Conservation (phyloP, 2,888 invertebrate species). For the Ptychoptera albimana region DNA sequence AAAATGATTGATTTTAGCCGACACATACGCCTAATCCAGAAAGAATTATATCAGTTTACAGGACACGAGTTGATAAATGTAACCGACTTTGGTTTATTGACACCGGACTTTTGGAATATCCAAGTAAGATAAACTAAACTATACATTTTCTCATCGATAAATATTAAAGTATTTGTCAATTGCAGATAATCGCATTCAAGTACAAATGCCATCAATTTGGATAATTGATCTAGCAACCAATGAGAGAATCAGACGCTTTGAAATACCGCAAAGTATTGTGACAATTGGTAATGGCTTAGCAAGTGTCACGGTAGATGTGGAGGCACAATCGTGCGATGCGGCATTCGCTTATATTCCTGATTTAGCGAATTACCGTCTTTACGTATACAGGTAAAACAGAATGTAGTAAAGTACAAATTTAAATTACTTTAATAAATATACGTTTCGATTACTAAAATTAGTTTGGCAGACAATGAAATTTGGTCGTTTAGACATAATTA, state of each 20-base stretch:
- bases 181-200: constrained; percentile 3
- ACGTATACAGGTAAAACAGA: constrained; percentile 26
- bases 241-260: constrained; percentile 38
- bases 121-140: constrained; percentile 31
- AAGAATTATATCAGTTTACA: constrained; percentile 48
- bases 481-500: constrained; percentile 59
- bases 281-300: constrained; percentile 34
- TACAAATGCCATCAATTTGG: constrained; percentile 45
- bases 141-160: too few species aligned
- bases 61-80: constrained; percentile 53
- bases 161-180: background rate
- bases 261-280: constrained; percentile 26
- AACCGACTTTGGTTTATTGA: constrained; percentile 66
- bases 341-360: constrained; percentile 55
- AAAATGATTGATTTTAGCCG: constrained; percentile 5
- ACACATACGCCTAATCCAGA: constrained; percentile 11
- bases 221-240: constrained; percentile 49
- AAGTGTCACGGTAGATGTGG: constrained; percentile 51
- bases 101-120: constrained; percentile 53
- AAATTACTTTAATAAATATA: background rate
- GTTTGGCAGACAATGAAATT: constrained; percentile 40
- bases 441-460: constrained; percentile 15
- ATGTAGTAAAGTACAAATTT: background rate
- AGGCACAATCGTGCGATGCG: constrained; percentile 36
- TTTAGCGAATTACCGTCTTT: constrained; percentile 19